Evolutionary conservation across 2,113 vertebrate genomes (phyloP), one percentile per base, ranked within the genome.

Genomic region (Paramormyrops kingsleyae): DNA sequence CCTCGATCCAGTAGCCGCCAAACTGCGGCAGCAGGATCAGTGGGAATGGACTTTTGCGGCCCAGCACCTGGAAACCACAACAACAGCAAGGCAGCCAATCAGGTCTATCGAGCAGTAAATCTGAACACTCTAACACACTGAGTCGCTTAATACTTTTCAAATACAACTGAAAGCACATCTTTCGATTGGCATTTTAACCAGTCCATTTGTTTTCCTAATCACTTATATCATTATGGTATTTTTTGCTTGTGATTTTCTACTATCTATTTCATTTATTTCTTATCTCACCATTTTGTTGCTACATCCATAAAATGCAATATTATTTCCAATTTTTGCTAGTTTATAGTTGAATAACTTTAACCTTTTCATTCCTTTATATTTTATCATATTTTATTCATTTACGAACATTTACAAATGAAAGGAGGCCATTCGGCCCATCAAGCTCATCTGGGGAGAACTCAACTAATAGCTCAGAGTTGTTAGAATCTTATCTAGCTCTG

Each of bases 1-100:
- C 98, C 91, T 99, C 98, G 0, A 99, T 99, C 98, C 98, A 99
- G 95, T 99, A 99, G 88, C 98, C 98, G 70, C 98, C 98, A 0
- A 99, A 99, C 95, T 99, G 98, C 0, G 98, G 98, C 92, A 99
- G 95, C 90, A 99, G 97, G 90, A 99, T 98, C 93, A 99, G 97
- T 35, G 98, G 98, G 91, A 97, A 99, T 0, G 98, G 98, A 49
- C 97, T 96, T 44, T 98, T 97, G 91, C 98, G 97, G 89, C 96
- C 97, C 92, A 99, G 94, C 66, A 99, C 97, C 98, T 99, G 90
- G 17, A 87, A 19, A 44, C 35, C 19, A 49, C 83, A 39, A n/a
- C 39, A 0, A 19, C 7, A 5, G 66, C 6, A 50, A 0, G 35
- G 35, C 74, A 42, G 31, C 74, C 74, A 80, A 19, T 80, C 74